phyloP scores from a whole-genome alignment of 2,113 vertebrate species.

The Silurus glanis region DNA sequence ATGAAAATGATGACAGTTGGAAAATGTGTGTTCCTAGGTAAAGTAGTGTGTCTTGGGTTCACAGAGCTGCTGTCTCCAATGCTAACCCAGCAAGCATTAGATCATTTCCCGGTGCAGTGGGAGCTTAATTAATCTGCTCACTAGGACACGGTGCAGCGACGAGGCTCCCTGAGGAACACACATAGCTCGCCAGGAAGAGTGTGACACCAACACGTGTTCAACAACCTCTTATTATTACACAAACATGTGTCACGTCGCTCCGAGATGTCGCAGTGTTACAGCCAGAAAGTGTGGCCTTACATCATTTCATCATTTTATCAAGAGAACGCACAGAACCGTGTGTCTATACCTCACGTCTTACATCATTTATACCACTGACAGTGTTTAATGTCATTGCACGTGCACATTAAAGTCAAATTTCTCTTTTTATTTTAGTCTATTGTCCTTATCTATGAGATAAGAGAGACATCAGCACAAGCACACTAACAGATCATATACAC shows the following conservation, averaged over 20 bases:
- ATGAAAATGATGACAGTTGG: neutral
- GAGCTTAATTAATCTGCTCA: constrained; percentile 55
- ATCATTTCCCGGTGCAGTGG: constrained; percentile 46
- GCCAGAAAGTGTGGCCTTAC: neutral
- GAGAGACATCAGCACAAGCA: constrained; percentile 3
- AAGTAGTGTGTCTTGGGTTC: neutral
- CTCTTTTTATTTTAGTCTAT: neutral
- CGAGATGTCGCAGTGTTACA: constrained; percentile 20
- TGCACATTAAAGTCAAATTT: neutral
- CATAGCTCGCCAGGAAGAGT: constrained; percentile 18
- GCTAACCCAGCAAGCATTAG: constrained; percentile 29
- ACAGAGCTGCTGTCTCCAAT: neutral
- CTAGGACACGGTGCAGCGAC: constrained; percentile 30
- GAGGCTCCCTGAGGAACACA: constrained; percentile 41
- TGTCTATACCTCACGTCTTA: constrained; percentile 4
- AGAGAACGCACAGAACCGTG: neutral
- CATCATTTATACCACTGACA: neutral
- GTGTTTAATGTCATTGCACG: neutral
- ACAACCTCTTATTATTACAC: constrained; percentile 39
- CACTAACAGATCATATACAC: constrained; percentile 31
- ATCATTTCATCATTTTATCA: constrained; percentile 21
- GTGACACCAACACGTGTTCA: constrained; percentile 47
- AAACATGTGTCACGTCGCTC: constrained; percentile 23
- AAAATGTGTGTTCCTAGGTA: neutral
- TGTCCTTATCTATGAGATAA: neutral